Conservation (phyloP, 2,113 vertebrate species). For the Corythaeola cristata region DNA sequence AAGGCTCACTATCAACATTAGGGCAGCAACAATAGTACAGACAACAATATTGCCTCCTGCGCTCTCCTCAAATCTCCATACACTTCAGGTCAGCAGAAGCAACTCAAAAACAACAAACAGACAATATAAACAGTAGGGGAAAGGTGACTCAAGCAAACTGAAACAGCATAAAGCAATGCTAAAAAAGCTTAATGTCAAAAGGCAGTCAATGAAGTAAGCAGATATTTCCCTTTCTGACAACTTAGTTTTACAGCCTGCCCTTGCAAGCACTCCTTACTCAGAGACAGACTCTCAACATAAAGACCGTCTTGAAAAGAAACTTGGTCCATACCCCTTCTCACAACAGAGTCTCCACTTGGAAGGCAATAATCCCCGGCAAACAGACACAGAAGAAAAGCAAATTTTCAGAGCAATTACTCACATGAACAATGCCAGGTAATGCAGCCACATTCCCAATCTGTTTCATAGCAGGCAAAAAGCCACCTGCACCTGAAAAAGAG, state of each 20-base stretch:
- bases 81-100: background rate
- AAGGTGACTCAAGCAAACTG: background rate
- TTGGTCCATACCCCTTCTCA: background rate
- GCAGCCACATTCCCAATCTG: conserved; percentile 98
- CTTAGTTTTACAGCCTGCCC: background rate
- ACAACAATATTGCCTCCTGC: background rate
- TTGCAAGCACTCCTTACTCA: background rate
- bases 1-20: background rate
- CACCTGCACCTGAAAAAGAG: conserved; percentile 84
- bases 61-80: background rate
- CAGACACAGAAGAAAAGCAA: background rate
- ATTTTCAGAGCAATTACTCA: conserved; percentile 72
- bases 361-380: background rate
- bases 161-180: background rate
- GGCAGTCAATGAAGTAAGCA: background rate
- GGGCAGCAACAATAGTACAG: background rate
- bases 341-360: background rate
- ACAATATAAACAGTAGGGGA: background rate
- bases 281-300: background rate
- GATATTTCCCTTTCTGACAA: background rate
- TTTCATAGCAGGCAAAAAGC: conserved; percentile 97
- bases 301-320: background rate
- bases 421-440: conserved; percentile 92
- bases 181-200: background rate
- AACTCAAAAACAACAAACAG: background rate